Base-by-base conservation (phyloP, 2,888 invertebrate genomes). In the Zonitis immaculata region DNA sequence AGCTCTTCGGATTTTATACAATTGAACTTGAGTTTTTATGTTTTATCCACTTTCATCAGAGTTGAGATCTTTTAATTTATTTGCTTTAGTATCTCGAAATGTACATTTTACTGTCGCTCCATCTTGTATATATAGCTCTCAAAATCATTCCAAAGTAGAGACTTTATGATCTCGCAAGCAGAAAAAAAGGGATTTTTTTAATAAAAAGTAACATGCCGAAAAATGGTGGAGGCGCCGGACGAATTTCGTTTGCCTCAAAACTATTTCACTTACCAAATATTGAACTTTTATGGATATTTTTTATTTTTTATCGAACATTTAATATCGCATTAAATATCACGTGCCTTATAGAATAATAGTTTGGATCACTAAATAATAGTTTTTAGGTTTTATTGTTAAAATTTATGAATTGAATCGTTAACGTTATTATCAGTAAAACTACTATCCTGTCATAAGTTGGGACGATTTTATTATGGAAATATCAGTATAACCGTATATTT, bases 41-140 rank as follows among this genome's bases (percentile, higher is more conserved):
- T 5, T 2, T 39, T 16, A 39, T 39, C 39, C 39, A 20, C 18
- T 39, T 39, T 39, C 39, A 20, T 39, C 39, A 20, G 39, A 18
- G 39, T 39, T 39, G 39, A 39, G 39, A 39, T 39, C 11, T 11
- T 20, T 35, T 39, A 39, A 39, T 39, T 39, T 39, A 39, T 39
- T 39, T 39, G 39, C 39, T 39, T 35, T 20, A 18, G 39, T 39
- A 9, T 39, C 39, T 39, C n/a, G 39, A 20, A 20, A 39, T 20
- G 18, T 39, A n/a, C 39, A 39, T 20, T 39, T 39, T n/a, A 11
- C 18, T 11, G 18, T 20, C 20, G n/a, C 18, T 20, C 4, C 11
- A 20, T 39, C 39, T 39, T 20, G 39, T 20, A 20, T 39, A 39
- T 20, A 20, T 39, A 39, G 6, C 20, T 39, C 20, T 18, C 8